These are phyloP conservation scores for Pissodes strobi DNA, from an alignment of 1,140 invertebrate species.

Conservation along the genomic window DNA sequence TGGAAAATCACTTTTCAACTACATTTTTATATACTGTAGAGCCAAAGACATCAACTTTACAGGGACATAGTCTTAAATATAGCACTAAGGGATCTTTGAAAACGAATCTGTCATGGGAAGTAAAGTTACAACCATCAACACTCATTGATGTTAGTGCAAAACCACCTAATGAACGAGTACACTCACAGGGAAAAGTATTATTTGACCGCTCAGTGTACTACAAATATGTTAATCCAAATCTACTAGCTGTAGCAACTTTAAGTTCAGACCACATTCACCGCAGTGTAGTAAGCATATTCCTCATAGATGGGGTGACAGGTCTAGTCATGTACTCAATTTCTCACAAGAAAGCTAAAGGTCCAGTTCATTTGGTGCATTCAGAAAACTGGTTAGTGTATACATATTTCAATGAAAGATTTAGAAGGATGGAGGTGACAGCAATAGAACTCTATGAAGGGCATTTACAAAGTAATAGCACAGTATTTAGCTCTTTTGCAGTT, in stretches of 20 bases:
- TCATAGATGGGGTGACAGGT: constrained; percentile 91
- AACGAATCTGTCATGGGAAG: constrained; percentile 68
- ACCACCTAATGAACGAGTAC: constrained; percentile 82
- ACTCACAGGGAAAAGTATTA: constrained; percentile 94
- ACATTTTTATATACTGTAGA: constrained; percentile 66
- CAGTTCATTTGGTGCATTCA: constrained; percentile 89
- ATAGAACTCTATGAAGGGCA: constrained; percentile 96
- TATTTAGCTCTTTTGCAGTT: constrained; percentile 80
- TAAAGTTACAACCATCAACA: constrained; percentile 70
- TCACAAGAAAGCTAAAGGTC: constrained; percentile 80
- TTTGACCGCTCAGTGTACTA: constrained; percentile 95
- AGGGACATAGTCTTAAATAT: constrained; percentile 67
- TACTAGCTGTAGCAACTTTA: constrained; percentile 84
- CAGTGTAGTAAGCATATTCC: constrained; percentile 67
- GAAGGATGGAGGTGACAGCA: constrained; percentile 88
- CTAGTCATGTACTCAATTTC: constrained; percentile 71
- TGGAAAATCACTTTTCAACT: constrained; percentile 59
- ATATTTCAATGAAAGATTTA: constrained; percentile 91
- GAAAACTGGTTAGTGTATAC: constrained; percentile 97
- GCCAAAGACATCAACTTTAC: constrained; percentile 62
- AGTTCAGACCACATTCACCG: constrained; percentile 76
- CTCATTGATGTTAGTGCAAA: constrained; percentile 73
- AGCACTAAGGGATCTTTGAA: constrained; percentile 39
- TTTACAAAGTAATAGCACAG: constrained; percentile 80
- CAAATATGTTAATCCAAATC: constrained; percentile 98